These are phyloP conservation scores for Matsumyia berberina DNA, from an alignment of 2,888 invertebrate genomes.

Conservation along the genomic window DNA sequence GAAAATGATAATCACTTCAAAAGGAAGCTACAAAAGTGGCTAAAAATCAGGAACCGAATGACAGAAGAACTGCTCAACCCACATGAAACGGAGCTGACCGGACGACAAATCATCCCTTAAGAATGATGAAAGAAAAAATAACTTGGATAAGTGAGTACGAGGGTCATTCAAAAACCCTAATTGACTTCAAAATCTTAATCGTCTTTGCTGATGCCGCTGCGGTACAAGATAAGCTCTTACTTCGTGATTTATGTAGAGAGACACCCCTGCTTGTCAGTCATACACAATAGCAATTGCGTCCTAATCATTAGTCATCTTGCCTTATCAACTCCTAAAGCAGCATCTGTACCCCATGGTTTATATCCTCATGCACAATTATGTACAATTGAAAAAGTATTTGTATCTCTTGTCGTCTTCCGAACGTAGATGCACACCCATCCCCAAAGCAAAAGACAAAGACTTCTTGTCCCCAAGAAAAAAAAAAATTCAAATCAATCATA, in stretches of 20 bases:
- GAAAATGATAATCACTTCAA: too few relatives aligned
- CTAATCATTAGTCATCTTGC: conserved; percentile 1
- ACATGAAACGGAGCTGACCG: too few relatives aligned
- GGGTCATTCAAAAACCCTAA: too few relatives aligned
- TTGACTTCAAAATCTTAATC: too few relatives aligned
- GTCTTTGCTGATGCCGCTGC: background rate
- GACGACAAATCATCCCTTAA: too few relatives aligned
- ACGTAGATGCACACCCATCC: background rate
- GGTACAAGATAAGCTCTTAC: background rate
- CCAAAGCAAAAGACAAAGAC: background rate
- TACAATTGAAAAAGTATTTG: background rate
- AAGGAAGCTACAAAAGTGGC: too few relatives aligned
- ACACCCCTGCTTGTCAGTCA: background rate
- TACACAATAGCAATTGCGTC: background rate
- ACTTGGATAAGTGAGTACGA: too few relatives aligned
- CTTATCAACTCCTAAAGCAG: background rate
- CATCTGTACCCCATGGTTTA: background rate
- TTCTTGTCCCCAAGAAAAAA: background rate
- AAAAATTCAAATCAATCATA: conserved; percentile 9
- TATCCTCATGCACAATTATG: background rate
- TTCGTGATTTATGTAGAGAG: background rate
- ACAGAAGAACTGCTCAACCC: too few relatives aligned
- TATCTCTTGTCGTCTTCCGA: background rate
- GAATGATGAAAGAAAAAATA: too few relatives aligned
- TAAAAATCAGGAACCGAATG: too few relatives aligned